Conservation (phyloP, 2,113 vertebrate genomes). For the Mohoua ochrocephala region DNA sequence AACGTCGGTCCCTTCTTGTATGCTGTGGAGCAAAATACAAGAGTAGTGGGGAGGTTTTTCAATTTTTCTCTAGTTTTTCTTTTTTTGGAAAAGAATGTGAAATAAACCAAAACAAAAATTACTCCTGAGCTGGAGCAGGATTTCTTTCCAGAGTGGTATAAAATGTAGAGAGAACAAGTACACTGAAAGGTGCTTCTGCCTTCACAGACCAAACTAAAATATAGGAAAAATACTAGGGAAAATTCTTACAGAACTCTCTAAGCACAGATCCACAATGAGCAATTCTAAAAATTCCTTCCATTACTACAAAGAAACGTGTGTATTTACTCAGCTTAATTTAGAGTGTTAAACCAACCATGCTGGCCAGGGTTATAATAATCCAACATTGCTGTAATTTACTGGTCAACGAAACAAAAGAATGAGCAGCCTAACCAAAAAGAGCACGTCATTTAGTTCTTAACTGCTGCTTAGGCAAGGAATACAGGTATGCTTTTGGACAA, state of each 20-base stretch:
- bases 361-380: background rate
- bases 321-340: background rate
- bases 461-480: background rate
- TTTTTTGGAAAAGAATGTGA: background rate
- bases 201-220: background rate
- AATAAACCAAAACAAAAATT: background rate
- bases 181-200: background rate
- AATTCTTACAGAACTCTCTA: background rate
- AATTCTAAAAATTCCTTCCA: background rate
- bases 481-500: background rate
- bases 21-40: conserved; percentile 18
- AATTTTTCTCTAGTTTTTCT: background rate
- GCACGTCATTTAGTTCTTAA: background rate
- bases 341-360: background rate
- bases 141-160: background rate
- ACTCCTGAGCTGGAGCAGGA: background rate
- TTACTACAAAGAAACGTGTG: background rate
- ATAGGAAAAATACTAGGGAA: background rate
- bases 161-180: background rate
- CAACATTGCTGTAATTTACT: background rate
- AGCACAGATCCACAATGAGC: background rate
- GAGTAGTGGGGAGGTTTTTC: background rate
- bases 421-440: background rate
- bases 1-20: background rate
- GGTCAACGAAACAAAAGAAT: background rate